Evolutionary conservation across 2,113 vertebrate genomes (phyloP), one percentile per base, ranked within the genome.

Genomic region (Tyrannus savana): DNA sequence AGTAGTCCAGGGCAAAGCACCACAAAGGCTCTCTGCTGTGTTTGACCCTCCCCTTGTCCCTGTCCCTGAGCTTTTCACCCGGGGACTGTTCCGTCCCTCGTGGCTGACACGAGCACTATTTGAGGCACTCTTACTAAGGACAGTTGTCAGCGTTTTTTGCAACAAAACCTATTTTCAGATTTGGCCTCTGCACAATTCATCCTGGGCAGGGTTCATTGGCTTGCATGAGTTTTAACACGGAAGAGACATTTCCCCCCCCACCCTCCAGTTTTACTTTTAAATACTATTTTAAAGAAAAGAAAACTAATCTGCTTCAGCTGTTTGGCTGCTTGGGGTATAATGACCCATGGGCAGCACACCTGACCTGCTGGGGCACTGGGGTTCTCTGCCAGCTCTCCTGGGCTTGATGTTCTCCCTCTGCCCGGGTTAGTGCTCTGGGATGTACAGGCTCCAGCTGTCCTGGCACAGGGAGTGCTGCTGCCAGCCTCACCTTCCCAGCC

Each of bases 91-190:
- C 67, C 66, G 79, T 71, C 80, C 49, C 60, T 44, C 0, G 0
- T 68, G 84, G 59, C 82, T 84, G 60, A 62, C 55, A 44, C 59
- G 55, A 89, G n/a, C 35, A 17, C 64, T 91, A 42, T 72, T 75
- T 30, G 77, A 82, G 84, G 62, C 52, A 31, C 62, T 90, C 14
- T 74, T 55, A 35, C n/a, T 60, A 27, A 79, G 24, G 53, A 37
- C 67, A 35, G 30, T 71, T 72, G 89, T 95, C 94, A 94, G 93
- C 71, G 2, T 15, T 83, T 92, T 71, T 71, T 90, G 66, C 60
- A 53, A 71, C 83, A 78, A 95, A 90, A 86, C 53, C 68, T 66
- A 59, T 95, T 87, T 96, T 91, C 73, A 73, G 63, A 89, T 64
- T 82, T 87, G 87, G 81, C 78, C 35, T 76, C 71, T 64, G n/a